Evolutionary conservation across 1,140 invertebrate genomes (phyloP).

Genomic region (Zaprionus camerounensis): DNA sequence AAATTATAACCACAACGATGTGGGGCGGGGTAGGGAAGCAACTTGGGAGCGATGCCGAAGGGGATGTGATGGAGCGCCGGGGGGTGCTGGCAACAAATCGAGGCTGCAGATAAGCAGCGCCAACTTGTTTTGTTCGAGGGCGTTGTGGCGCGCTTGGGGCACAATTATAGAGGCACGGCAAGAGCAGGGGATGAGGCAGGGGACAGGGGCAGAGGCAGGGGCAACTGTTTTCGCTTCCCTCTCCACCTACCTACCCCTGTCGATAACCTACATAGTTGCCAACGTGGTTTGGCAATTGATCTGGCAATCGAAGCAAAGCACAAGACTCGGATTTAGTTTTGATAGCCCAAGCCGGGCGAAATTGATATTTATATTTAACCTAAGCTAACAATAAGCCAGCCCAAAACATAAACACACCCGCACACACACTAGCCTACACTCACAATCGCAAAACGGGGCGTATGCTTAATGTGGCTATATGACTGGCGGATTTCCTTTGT

Average conservation of each 20-base stretch:
- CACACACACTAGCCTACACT: not conserved
- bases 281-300: slow-evolving; percentile 75
- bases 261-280: slow-evolving; percentile 52
- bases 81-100: slow-evolving; percentile 42
- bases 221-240: not conserved
- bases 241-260: not conserved
- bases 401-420: slow-evolving; percentile 31
- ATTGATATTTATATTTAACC: slow-evolving; percentile 82
- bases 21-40: slow-evolving; percentile 31
- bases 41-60: slow-evolving; percentile 57
- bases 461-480: slow-evolving; percentile 73
- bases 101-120: slow-evolving; percentile 71
- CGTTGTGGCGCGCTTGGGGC: slow-evolving; percentile 68
- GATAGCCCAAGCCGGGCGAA: slow-evolving; percentile 52
- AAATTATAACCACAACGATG: slow-evolving; percentile 82
- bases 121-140: slow-evolving; percentile 76
- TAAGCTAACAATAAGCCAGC: slow-evolving; percentile 71
- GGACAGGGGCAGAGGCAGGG: not conserved
- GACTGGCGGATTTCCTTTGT: slow-evolving; percentile 68
- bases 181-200: not conserved
- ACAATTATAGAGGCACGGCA: slow-evolving; percentile 33
- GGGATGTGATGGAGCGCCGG: not conserved
- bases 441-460: slow-evolving; percentile 48
- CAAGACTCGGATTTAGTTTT: slow-evolving; percentile 70
- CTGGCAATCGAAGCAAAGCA: slow-evolving; percentile 63